phyloP scores from a whole-genome alignment of 2,797 vertebrate genomes.

The Anguilla pacifica region DNA sequence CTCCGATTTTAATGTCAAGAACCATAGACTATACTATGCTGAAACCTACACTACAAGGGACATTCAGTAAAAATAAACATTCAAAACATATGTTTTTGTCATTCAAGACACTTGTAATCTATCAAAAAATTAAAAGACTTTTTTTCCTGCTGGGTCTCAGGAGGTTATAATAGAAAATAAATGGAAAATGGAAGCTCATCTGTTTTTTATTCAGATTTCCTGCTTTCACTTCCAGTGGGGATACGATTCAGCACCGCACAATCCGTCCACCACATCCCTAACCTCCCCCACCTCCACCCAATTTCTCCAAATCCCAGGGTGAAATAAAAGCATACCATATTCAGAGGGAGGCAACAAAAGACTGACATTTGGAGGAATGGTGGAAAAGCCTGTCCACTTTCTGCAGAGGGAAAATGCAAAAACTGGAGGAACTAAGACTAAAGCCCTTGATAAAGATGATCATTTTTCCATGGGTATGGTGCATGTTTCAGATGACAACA shows the following conservation, averaged over 20 bases:
- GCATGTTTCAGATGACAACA: background rate
- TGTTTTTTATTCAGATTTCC: slow-evolving; percentile 2
- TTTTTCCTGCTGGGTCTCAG: too few relatives aligned
- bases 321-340: background rate
- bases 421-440: background rate
- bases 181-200: background rate
- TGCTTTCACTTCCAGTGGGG: background rate
- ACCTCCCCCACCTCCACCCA: background rate
- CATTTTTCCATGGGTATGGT: background rate
- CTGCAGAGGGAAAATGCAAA: background rate
- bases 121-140: too few relatives aligned
- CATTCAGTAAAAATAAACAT: too few relatives aligned
- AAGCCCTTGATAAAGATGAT: background rate
- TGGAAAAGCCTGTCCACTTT: background rate
- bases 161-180: background rate
- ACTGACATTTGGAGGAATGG: background rate
- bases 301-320: slow-evolving; percentile 8
- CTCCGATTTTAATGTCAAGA: too few relatives aligned
- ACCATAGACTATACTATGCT: too few relatives aligned
- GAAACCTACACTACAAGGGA: too few relatives aligned
- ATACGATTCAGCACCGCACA: background rate
- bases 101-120: too few relatives aligned
- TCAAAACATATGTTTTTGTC: too few relatives aligned
- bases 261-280: background rate
- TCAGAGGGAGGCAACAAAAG: background rate